These are phyloP conservation scores for Hyppa rectilinea DNA, from an alignment of 2,888 invertebrate species.

Conservation along the genomic window DNA sequence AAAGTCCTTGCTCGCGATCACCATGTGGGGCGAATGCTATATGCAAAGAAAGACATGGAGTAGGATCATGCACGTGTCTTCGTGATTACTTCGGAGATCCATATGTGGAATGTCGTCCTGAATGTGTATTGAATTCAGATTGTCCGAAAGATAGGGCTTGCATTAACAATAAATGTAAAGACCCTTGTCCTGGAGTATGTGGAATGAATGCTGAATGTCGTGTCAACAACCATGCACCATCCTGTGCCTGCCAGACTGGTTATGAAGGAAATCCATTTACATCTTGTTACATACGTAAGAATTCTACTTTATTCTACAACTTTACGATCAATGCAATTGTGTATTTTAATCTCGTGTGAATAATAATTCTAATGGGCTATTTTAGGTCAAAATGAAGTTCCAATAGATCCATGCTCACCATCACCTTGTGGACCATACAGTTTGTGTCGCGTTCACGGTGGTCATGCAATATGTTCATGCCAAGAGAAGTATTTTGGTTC, in stretches of 20 bases:
- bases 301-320: constrained; percentile 21
- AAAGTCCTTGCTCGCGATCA: constrained; percentile 94
- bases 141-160: constrained; percentile 95
- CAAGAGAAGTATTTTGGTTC: constrained; percentile 94
- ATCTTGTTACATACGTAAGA: constrained; percentile 92
- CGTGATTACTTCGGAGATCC: constrained; percentile 96
- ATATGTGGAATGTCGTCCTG: constrained; percentile 95
- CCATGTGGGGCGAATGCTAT: constrained; percentile 97
- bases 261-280: constrained; percentile 95
- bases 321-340: neutral
- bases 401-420: constrained; percentile 90
- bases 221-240: constrained; percentile 95
- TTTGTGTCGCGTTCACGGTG: constrained; percentile 93
- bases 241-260: constrained; percentile 93
- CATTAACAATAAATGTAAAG: constrained; percentile 95
- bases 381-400: constrained; percentile 82
- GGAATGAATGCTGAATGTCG: constrained; percentile 96
- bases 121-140: constrained; percentile 96
- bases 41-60: constrained; percentile 95
- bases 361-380: constrained; percentile 51
- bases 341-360: constrained; percentile 1
- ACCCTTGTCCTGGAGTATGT: constrained; percentile 96
- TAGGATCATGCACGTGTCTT: constrained; percentile 95
- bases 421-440: constrained; percentile 96
- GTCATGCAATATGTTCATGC: constrained; percentile 95